Conservation (phyloP, 2,888 invertebrate genomes). For the Therioaphis trifolii region DNA sequence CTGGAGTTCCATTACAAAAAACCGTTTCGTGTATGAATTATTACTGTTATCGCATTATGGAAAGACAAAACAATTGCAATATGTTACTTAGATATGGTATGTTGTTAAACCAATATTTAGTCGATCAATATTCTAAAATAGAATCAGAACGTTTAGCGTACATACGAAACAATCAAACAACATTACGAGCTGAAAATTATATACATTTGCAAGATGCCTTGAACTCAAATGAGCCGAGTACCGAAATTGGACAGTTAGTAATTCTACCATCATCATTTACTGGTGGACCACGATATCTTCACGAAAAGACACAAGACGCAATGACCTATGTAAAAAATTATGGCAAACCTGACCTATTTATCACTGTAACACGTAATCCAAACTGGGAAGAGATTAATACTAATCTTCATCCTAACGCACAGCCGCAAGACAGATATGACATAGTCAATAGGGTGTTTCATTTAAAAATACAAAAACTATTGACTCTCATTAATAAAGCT, state of each 20-base stretch:
- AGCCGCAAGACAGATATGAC: too few species aligned
- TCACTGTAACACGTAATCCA: conserved; percentile 68
- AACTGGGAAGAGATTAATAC: conserved; percentile 67
- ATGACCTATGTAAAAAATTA: conserved; percentile 68
- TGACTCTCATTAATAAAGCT: too few species aligned
- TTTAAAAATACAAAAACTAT: too few species aligned
- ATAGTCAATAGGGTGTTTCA: too few species aligned
- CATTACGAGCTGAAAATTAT: conserved; percentile 65
- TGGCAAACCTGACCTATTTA: conserved; percentile 68
- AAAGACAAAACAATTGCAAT: conserved; percentile 43
- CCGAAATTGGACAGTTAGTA: conserved; percentile 64
- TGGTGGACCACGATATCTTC: conserved; percentile 68
- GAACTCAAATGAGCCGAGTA: conserved; percentile 61
- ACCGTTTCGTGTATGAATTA: conserved; percentile 64
- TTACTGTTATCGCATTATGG: conserved; percentile 65
- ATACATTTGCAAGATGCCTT: conserved; percentile 66
- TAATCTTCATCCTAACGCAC: conserved; percentile 64
- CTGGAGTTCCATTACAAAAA: conserved; percentile 61
- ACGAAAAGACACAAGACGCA: conserved; percentile 68
- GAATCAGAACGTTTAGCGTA: conserved; percentile 65
- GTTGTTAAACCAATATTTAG: conserved; percentile 63
- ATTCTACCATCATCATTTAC: conserved; percentile 67
- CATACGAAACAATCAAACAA: conserved; percentile 64
- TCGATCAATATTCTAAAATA: conserved; percentile 64
- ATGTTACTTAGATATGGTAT: conserved; percentile 49